These are phyloP conservation scores for Cecropterus lyciades DNA, from an alignment of 1,140 invertebrate genomes.

Conservation along the genomic window DNA sequence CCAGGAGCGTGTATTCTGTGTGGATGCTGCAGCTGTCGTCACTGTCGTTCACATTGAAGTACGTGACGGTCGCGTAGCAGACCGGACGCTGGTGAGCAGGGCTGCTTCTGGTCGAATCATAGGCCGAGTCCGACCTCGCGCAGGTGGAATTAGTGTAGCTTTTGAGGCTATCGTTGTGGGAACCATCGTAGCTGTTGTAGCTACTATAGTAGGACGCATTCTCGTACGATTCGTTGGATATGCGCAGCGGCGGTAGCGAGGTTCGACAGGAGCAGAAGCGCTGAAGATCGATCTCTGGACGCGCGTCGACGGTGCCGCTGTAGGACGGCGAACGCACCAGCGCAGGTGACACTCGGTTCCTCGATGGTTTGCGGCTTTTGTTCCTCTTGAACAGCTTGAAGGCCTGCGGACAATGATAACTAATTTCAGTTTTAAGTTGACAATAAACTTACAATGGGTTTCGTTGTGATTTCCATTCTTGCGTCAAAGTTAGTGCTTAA, in stretches of 20 bases:
- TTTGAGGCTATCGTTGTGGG: constrained; percentile 34
- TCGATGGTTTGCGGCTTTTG: constrained; percentile 55
- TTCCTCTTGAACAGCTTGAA: constrained; percentile 76
- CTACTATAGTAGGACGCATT: constrained; percentile 57
- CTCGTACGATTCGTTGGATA: constrained; percentile 54
- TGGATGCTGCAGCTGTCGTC: constrained; percentile 75
- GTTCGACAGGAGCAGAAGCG: constrained; percentile 66
- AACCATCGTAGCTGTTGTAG: constrained; percentile 51
- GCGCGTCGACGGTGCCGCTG: constrained; percentile 70
- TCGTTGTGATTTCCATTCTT: too few relatives aligned
- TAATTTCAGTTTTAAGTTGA: not conserved
- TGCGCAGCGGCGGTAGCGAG: constrained; percentile 53
- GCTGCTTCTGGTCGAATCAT: constrained; percentile 66
- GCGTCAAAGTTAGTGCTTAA: too few relatives aligned
- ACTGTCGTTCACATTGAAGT: constrained; percentile 74
- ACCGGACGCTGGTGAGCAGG: constrained; percentile 54
- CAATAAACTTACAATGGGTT: too few relatives aligned
- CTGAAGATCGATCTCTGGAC: constrained; percentile 67
- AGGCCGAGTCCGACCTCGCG: constrained; percentile 66
- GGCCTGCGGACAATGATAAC: constrained; percentile 62
- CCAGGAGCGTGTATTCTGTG: constrained; percentile 72
- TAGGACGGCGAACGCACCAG: constrained; percentile 64
- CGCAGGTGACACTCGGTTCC: constrained; percentile 67
- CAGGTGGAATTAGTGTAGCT: constrained; percentile 47
- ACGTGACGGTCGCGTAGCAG: constrained; percentile 70